Evolutionary conservation across 1,140 invertebrate genomes (phyloP), one percentile per base, ranked within the genome.

Genomic region (Mercenaria mercenaria): DNA sequence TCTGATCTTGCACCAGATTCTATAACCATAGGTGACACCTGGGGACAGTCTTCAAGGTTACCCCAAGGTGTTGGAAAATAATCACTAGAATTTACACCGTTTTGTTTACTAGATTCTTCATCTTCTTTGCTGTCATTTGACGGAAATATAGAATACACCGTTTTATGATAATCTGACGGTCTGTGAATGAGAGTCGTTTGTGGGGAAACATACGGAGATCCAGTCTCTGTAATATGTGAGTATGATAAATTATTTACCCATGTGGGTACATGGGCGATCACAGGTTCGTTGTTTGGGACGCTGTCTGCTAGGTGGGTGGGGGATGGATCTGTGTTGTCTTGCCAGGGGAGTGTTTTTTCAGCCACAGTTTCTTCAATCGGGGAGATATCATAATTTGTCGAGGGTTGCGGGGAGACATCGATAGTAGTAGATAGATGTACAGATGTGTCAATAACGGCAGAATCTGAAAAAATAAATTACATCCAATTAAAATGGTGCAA

Each of bases 171-270:
- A 39, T 87, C 56, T 59, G 76, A 56, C 3, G 76, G 39, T 8
- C 69, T 83, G 8, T 90, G 77, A 23, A 91, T 92, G 26, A 95
- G 85, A 0, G 94, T 95, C 52, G 92, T 91, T 56, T 95, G 89
- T 20, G 94, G 94, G 0, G 94, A 95, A 6, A 92, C 91, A 85
- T 94, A 95, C 0, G 94, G 94, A 1, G 94, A 95, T 8, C 94
- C 94, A 15, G 94, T 91, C 64, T 94, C 94, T 26, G 92, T 93
- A 3, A 95, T 87, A 67, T 93, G 93, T 61, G 91, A 92, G 79
- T 95, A 95, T 23, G 94, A 91, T 47, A 94, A 72, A 87, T 95
- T 95, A 83, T 94, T 92, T 23, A 94, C 94, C 95, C 95, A 95
- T 37, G 95, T 94, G 8, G 95, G 95, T 4, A 92, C 92, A 64